A percentile compares a stretch with the other conserved stretches of the same genome.
phyloP scores from a whole-genome alignment of 2,113 vertebrate species.

The Mugil cephalus region DNA sequence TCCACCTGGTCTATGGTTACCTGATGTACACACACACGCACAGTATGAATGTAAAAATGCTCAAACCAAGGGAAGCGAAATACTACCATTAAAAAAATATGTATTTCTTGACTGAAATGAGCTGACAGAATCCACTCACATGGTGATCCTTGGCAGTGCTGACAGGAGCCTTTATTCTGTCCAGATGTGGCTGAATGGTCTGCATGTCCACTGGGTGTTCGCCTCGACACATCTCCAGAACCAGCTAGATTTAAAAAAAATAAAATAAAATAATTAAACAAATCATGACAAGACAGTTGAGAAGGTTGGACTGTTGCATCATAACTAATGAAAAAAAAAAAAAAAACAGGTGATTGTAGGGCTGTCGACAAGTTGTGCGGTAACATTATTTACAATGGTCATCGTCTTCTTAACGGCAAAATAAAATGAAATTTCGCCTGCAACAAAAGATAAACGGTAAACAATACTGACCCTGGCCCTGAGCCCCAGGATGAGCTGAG shows the following conservation, averaged over 20 bases:
- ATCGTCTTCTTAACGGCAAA: background rate
- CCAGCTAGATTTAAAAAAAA: conserved; percentile 62
- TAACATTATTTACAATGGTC: background rate
- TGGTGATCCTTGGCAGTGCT: conserved; percentile 76
- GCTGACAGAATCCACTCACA: conserved; percentile 42
- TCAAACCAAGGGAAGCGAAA: background rate
- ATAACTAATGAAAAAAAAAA: no score
- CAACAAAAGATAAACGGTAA: background rate
- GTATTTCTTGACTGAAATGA: no score
- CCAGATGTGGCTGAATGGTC: conserved; percentile 80
- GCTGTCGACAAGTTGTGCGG: background rate
- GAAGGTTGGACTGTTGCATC: no score
- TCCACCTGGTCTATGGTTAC: conserved; percentile 77
- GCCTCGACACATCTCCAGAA: conserved; percentile 80
- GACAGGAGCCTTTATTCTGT: conserved; percentile 78
- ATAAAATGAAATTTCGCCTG: background rate
- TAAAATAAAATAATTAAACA: no score
- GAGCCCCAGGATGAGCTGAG: conserved; percentile 86
- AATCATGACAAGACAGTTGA: background rate
- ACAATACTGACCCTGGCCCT: conserved; percentile 83
- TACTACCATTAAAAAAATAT: background rate
- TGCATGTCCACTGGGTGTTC: conserved; percentile 73
- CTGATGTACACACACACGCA: conserved; percentile 49
- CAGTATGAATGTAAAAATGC: background rate
- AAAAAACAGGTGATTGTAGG: no score